Evolutionary conservation across 1,140 invertebrate species (phyloP), one percentile per base, ranked within the genome.

Genomic region (Hypothenemus hampei): DNA sequence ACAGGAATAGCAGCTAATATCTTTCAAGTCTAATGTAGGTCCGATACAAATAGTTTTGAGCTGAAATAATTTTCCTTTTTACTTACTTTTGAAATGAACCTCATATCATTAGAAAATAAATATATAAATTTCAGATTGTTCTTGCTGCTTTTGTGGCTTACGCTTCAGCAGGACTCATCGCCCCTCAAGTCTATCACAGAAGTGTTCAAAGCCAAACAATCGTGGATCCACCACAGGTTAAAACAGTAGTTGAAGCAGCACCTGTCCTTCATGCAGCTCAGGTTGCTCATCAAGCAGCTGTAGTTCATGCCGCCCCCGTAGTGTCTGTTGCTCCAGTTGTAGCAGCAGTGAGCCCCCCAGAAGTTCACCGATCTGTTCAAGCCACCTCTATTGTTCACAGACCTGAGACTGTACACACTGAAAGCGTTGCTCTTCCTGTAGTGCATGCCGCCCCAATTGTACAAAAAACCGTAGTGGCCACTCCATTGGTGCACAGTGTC

Each of bases 141-240:
- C 71, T 78, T 66, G 67, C 71, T 43, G 74, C 75, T 53, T 58
- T 79, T 60, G 65, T 79, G 65, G 77, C 78, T 52, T 76, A 72
- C 62, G 77, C 76, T 47, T 72, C 73, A 31, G 75, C 74, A 63
- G 73, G 75, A 36, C 63, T 76, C 3, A 59, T 75, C 15, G 66
- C 69, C 19, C 70, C 70, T 31, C 65, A 33, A 36, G 20, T 51
- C 13, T 29, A 39, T 15, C 55, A 57, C 22, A 57, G 39, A 21
- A 57, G 55, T 41, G 60, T 76, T 74, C 48, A 75, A 72, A 60
- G 76, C 47, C 65, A 73, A 40, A 51, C 75, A 33, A 66, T 76
- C 4, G 67, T 69, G 31, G 59, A 75, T 15, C 67, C 70, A 16
- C 72, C 73, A 33, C 52, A 73, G 3, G 68, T 75, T 10, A 50